A percentile compares a stretch with the other conserved stretches of the same genome.
Evolutionary conservation across 2,888 invertebrate genomes (phyloP).

Genomic region (Dexiosoma caninum): DNA sequence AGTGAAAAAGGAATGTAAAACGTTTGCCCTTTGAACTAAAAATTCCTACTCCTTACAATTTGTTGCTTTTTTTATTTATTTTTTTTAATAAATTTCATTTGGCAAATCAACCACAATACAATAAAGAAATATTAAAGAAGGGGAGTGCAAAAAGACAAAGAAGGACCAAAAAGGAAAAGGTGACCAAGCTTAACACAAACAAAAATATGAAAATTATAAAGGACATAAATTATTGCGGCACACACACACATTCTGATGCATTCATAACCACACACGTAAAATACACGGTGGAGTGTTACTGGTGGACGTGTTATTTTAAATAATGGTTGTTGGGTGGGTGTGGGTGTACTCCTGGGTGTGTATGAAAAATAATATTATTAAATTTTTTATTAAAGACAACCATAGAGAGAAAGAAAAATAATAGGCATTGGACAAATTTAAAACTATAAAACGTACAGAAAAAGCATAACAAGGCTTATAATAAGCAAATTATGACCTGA

Average conservation of each 20-base stretch:
- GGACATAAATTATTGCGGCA: slow-evolving; percentile 75
- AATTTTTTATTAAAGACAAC: slow-evolving; percentile 11
- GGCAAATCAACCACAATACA: slow-evolving; percentile 70
- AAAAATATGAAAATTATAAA: slow-evolving; percentile 68
- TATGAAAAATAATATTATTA: slow-evolving; percentile 33
- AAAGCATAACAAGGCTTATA: slow-evolving; percentile 71
- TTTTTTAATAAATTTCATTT: slow-evolving; percentile 75
- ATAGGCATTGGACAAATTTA: slow-evolving; percentile 68
- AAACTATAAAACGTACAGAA: slow-evolving; percentile 69
- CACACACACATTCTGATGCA: background rate
- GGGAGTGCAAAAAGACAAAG: background rate
- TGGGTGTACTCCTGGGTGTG: slow-evolving; percentile 12
- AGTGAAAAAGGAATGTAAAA: slow-evolving; percentile 50
- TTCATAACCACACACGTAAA: no score
- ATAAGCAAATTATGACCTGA: slow-evolving; percentile 74
- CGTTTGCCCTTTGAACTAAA: slow-evolving; percentile 56
- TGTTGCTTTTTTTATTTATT: slow-evolving; percentile 22
- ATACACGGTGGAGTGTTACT: background rate
- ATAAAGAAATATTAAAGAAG: slow-evolving; percentile 27
- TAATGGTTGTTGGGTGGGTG: slow-evolving; percentile 25
- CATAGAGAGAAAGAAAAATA: background rate
- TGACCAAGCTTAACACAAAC: slow-evolving; percentile 54
- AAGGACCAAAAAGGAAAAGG: slow-evolving; percentile 32
- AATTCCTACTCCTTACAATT: slow-evolving; percentile 18
- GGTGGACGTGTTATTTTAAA: background rate